phyloP scores from a whole-genome alignment of 2,888 invertebrate species.

The Pyrrhia umbra region DNA sequence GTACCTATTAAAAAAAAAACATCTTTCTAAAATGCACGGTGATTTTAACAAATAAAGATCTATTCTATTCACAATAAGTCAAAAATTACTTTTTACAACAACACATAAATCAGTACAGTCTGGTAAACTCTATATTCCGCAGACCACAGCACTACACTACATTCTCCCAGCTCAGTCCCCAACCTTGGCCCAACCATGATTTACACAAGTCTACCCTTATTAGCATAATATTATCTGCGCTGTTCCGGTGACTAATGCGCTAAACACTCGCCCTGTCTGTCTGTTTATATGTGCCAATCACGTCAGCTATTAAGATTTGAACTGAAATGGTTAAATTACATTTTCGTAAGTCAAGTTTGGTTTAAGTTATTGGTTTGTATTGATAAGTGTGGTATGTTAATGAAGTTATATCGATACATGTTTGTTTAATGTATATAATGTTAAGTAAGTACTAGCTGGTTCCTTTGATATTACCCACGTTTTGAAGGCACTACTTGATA shows the following conservation, averaged over 20 bases:
- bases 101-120: background rate
- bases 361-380: conserved; percentile 11
- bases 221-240: conserved; percentile 75
- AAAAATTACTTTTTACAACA: no score
- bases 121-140: background rate
- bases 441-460: no score
- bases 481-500: no score
- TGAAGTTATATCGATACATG: no score
- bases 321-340: conserved; percentile 54
- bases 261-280: conserved; percentile 63
- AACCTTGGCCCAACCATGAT: conserved; percentile 82
- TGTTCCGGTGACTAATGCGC: conserved; percentile 79
- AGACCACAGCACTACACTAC: conserved; percentile 26
- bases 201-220: conserved; percentile 76
- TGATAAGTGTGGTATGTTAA: background rate
- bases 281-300: conserved; percentile 65
- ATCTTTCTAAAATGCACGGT: no score
- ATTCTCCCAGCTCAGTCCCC: conserved; percentile 59
- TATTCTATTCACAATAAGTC: no score
- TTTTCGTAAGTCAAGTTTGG: conserved; percentile 12
- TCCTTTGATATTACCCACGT: no score
- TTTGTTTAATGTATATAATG: no score
- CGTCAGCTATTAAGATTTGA: conserved; percentile 62
- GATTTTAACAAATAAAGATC: no score
- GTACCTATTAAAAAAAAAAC: no score